Evolutionary conservation across 2,888 invertebrate species (phyloP).

Genomic region (Endomychus coccineus): DNA sequence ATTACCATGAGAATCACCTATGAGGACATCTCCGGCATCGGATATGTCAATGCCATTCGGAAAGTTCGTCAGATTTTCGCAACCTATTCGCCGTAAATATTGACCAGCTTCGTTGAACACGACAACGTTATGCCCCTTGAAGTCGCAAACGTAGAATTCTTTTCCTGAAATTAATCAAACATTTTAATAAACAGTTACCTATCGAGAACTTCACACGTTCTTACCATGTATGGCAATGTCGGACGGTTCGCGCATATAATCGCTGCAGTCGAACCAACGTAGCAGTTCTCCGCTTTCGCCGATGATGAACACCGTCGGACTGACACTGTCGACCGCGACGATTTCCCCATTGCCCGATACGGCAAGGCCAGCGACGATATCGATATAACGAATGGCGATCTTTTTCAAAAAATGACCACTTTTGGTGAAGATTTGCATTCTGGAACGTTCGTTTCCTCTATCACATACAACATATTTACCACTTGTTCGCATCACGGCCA

Average conservation of each 20-base stretch:
- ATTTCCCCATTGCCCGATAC: slow-evolving; percentile 89
- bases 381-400: slow-evolving; percentile 83
- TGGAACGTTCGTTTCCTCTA: slow-evolving; percentile 90
- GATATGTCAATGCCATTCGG: slow-evolving; percentile 98
- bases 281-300: slow-evolving; percentile 87
- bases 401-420: slow-evolving; percentile 94
- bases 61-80: slow-evolving; percentile 92
- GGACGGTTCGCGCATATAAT: slow-evolving; percentile 95
- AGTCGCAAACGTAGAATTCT: slow-evolving; percentile 95
- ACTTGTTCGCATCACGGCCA: slow-evolving; percentile 80
- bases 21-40: slow-evolving; percentile 91
- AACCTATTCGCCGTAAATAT: slow-evolving; percentile 88
- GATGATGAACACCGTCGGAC: slow-evolving; percentile 92
- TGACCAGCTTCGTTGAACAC: slow-evolving; percentile 90
- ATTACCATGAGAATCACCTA: slow-evolving; percentile 96
- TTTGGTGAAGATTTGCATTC: slow-evolving; percentile 96
- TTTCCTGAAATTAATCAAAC: slow-evolving; percentile 53
- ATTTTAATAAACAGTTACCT: neutral
- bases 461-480: slow-evolving; percentile 96
- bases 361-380: slow-evolving; percentile 89
- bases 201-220: slow-evolving; percentile 18
- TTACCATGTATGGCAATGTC: slow-evolving; percentile 91
- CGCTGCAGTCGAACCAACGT: slow-evolving; percentile 96
- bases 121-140: slow-evolving; percentile 96
- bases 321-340: slow-evolving; percentile 94